Conservation (phyloP, 2,888 invertebrate genomes). For the Amorpha juglandis region DNA sequence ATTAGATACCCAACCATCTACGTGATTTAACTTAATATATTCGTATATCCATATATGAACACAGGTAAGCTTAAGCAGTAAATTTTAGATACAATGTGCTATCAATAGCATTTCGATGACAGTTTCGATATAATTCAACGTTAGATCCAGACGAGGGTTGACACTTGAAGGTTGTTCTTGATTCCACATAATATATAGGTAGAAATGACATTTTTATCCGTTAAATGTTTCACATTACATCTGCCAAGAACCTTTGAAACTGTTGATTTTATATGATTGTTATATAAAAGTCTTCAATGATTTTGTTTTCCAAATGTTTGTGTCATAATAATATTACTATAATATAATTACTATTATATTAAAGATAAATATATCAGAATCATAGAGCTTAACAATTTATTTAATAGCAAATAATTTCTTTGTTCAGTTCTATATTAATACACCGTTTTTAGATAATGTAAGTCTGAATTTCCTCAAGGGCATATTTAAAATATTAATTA, state of each 20-base stretch:
- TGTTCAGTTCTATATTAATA: background rate
- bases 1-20: slow-evolving; percentile 44
- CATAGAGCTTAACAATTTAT: background rate
- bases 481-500: too few species aligned
- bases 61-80: too few species aligned
- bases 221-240: background rate
- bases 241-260: background rate
- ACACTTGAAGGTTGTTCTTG: slow-evolving; percentile 41
- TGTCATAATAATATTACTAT: too few species aligned
- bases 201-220: background rate
- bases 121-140: slow-evolving; percentile 38
- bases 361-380: background rate
- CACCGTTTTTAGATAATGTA: background rate
- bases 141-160: slow-evolving; percentile 46
- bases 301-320: too few species aligned
- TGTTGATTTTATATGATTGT: too few species aligned
- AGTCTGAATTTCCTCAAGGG: background rate
- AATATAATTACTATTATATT: too few species aligned
- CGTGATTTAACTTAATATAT: slow-evolving; percentile 44
- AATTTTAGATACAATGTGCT: background rate
- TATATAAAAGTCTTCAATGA: too few species aligned
- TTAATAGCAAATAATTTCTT: background rate
- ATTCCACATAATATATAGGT: slow-evolving; percentile 30
- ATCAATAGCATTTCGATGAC: slow-evolving; percentile 26
- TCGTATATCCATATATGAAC: slow-evolving; percentile 11